Evolutionary conservation across 2,888 invertebrate species (phyloP), one percentile per base, ranked within the genome.

Genomic region (Idaea biselata): DNA sequence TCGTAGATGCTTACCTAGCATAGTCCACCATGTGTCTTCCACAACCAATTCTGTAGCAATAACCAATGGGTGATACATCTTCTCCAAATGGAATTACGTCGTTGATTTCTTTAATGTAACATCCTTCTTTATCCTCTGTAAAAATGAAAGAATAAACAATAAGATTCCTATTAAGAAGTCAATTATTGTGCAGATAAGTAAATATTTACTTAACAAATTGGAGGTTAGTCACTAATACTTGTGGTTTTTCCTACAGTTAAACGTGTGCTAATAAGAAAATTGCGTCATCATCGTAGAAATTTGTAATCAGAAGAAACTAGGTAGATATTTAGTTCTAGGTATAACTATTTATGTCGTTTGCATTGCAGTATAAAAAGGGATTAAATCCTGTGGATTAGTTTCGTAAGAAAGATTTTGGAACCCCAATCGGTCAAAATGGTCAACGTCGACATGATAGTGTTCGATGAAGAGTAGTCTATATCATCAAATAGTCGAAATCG

Each of bases 1-100:
- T n/a, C n/a, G n/a, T n/a, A n/a, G n/a, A n/a, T 70, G 88, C 90
- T 89, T 84, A 91, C 91, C 89, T 79, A 16, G 82, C 84, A 71
- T 89, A 90, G 59, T 80, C 64, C 0, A 90, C 68, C 62, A 74
- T 61, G 0, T 33, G 4, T n/a, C 44, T n/a, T 0, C 68, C 68
- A 58, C 91, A 91, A 1, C 71, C 64, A 62, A 91, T 84, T 6
- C 85, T 79, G 64, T 78, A 74, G 68, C 91, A 91, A 0, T 65
- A 0, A 0, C 88, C 88, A 0, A 81, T 58, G 0, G 88, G 88
- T 0, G 70, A 66, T 0, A 86, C 14, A 1, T 65, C 66, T 4
- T 68, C 56, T 0, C 83, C 86, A 33, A 76, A 89, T 0, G 87
- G 82, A 16, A 91, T 73, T 1, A 91, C 90, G 25, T 89, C 86